These are phyloP conservation scores for Cyanoderma ruficeps DNA, from an alignment of 2,113 vertebrate genomes.

Conservation along the genomic window DNA sequence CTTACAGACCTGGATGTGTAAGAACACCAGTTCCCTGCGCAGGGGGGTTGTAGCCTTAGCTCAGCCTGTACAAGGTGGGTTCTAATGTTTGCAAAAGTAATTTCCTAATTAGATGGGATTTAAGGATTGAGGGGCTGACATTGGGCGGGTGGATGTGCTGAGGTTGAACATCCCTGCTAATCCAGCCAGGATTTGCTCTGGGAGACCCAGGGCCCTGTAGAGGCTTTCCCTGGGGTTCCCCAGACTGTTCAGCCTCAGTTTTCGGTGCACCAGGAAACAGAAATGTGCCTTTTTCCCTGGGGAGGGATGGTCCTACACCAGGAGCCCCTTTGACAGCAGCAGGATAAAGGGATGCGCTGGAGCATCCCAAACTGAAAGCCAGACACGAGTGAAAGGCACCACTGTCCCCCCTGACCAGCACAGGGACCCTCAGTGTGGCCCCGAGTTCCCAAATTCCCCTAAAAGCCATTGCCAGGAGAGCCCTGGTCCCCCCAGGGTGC, in stretches of 20 bases:
- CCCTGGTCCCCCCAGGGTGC: not conserved
- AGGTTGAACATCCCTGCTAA: not conserved
- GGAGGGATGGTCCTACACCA: not conserved
- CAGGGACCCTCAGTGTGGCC: not conserved
- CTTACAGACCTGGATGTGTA: not conserved
- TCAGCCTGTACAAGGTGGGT: not conserved
- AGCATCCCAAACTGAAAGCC: not conserved
- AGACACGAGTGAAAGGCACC: not conserved
- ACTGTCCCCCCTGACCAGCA: accelerated
- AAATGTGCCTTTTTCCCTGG: not conserved
- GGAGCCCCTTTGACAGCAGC: not conserved
- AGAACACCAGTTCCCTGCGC: not conserved
- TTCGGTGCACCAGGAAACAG: not conserved
- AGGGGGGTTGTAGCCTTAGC: not conserved
- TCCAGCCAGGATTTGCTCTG: not conserved
- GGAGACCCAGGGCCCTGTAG: not conserved
- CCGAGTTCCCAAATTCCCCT: not conserved
- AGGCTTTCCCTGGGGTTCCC: not conserved
- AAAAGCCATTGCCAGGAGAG: accelerated
- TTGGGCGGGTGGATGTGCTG: not conserved
- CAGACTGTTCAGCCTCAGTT: not conserved
- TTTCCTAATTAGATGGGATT: not conserved
- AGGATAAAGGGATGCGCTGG: not conserved
- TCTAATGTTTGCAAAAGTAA: not conserved
- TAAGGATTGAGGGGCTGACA: not conserved